Conservation (phyloP, 2,888 invertebrate species). For the Cheilosia impressa region DNA sequence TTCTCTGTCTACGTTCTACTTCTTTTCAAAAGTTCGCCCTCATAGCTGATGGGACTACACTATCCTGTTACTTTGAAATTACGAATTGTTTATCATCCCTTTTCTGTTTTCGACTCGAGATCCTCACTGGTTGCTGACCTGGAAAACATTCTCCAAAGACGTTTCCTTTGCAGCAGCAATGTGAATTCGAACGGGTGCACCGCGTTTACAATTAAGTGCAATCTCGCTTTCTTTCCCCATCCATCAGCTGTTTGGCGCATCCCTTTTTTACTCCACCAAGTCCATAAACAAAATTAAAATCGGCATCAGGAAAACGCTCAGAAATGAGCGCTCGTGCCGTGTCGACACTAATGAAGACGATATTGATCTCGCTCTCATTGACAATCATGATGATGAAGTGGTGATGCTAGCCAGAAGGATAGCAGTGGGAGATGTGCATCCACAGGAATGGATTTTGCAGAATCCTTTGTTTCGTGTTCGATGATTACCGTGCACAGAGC, state of each 20-base stretch:
- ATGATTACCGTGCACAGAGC: conserved; percentile 30
- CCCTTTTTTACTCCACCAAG: conserved; percentile 16
- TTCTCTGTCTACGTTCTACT: not conserved
- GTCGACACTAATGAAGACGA: conserved; percentile 31
- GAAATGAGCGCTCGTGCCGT: not conserved
- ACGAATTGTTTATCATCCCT: conserved; percentile 2
- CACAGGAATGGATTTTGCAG: not conserved
- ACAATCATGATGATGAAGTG: conserved; percentile 2
- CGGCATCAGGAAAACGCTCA: conserved; percentile 11
- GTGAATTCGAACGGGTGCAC: conserved; percentile 15
- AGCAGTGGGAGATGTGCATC: not conserved
- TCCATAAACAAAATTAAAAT: conserved; percentile 58
- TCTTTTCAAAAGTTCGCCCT: not conserved
- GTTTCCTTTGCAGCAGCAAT: conserved; percentile 5
- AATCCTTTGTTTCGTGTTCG: conserved; percentile 32
- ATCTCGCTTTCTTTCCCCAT: conserved; percentile 5
- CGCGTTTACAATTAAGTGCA: conserved; percentile 38
- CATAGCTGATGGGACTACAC: conserved; percentile 15
- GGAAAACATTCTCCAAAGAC: conserved; percentile 26
- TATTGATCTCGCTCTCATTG: conserved; percentile 18
- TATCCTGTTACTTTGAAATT: conserved; percentile 31
- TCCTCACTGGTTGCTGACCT: conserved; percentile 49
- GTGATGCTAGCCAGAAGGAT: not conserved
- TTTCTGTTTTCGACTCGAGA: not conserved
- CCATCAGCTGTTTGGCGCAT: not conserved